Conservation (phyloP, 2,888 invertebrate genomes). For the Agrilus mali region DNA sequence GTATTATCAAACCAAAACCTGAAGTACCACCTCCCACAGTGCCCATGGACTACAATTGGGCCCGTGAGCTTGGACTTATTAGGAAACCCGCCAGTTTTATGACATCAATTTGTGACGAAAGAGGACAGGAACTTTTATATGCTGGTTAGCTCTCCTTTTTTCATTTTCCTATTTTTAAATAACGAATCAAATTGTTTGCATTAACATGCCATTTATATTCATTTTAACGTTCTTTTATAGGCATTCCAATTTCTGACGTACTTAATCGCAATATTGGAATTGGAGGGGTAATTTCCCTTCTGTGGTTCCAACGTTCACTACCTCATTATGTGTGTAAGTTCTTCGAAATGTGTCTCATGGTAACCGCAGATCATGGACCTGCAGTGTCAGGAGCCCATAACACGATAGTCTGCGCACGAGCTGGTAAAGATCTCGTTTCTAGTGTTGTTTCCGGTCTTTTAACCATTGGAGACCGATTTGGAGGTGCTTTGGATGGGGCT, state of each 20-base stretch:
- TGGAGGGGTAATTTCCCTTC: slow-evolving; percentile 89
- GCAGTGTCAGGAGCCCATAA: slow-evolving; percentile 98
- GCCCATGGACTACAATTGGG: slow-evolving; percentile 99
- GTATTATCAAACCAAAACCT: slow-evolving; percentile 73
- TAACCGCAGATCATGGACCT: slow-evolving; percentile 97
- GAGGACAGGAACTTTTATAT: slow-evolving; percentile 93
- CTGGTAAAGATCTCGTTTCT: slow-evolving; percentile 95
- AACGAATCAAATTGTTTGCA: neutral
- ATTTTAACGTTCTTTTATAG: slow-evolving; percentile 5
- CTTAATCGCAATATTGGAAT: slow-evolving; percentile 92
- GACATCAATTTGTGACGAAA: slow-evolving; percentile 98
- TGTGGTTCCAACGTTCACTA: slow-evolving; percentile 97
- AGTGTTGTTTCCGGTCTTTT: slow-evolving; percentile 86
- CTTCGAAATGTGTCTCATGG: slow-evolving; percentile 97
- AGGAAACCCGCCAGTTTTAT: slow-evolving; percentile 98
- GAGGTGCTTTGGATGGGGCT: slow-evolving; percentile 96
- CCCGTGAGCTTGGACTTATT: slow-evolving; percentile 92
- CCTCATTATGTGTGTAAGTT: slow-evolving; percentile 93
- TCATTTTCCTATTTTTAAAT: neutral
- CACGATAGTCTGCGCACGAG: slow-evolving; percentile 93
- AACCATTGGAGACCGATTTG: slow-evolving; percentile 97
- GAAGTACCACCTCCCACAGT: slow-evolving; percentile 97
- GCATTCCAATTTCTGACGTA: slow-evolving; percentile 64
- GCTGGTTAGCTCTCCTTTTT: slow-evolving; percentile 65
- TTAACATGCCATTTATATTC: neutral